These are phyloP conservation scores for Anser brachyrhynchus DNA, from an alignment of 2,113 vertebrate genomes.

Conservation along the genomic window DNA sequence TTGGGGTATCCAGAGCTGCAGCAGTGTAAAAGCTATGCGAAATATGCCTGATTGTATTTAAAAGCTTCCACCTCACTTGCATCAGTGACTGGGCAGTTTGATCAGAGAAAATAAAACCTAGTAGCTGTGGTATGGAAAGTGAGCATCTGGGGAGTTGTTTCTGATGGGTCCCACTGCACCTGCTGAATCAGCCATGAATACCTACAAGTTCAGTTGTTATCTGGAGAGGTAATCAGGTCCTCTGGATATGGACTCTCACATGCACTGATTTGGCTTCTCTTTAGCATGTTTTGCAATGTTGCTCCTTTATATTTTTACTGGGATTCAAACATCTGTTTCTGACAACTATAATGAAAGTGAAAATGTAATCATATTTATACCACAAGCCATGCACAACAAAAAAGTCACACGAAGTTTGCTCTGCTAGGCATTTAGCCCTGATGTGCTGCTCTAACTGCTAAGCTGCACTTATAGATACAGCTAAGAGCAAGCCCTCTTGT, in stretches of 20 bases:
- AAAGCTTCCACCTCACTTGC: neutral
- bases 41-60: neutral
- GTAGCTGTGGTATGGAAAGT: neutral
- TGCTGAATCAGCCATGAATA: neutral
- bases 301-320: neutral
- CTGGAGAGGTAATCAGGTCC: neutral
- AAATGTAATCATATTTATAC: neutral
- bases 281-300: neutral
- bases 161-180: neutral
- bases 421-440: conserved; percentile 3
- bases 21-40: neutral
- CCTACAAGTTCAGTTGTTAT: neutral
- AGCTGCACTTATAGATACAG: conserved; percentile 39
- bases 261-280: neutral
- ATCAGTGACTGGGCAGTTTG: neutral
- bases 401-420: conserved; percentile 47
- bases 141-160: neutral
- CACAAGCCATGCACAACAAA: neutral
- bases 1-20: neutral
- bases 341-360: neutral
- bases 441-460: conserved; percentile 40
- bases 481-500: conserved; percentile 63
- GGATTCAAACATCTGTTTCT: conserved; percentile 16
- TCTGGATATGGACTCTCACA: neutral
- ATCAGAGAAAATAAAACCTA: neutral